Base-by-base conservation (phyloP, 2,113 vertebrate species). In the Piprites chloris region DNA sequence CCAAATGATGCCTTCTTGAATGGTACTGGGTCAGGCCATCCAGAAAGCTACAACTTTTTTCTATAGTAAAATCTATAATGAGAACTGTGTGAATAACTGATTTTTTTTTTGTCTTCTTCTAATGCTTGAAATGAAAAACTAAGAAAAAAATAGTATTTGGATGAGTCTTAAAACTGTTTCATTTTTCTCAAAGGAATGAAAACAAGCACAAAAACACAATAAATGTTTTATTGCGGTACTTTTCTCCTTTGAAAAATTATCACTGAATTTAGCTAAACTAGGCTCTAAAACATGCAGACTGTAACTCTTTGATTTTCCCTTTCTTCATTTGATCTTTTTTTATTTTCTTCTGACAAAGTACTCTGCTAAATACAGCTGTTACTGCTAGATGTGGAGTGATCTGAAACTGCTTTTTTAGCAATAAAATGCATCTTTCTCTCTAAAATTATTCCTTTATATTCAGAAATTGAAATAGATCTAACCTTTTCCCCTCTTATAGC, bases 241-340 rank as follows among this genome's bases (percentile, higher is more conserved):
- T 88, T 74, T 84, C 67, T 81, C 50, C 68, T 95, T 92, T 90
- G 86, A 95, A 96, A 95, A 95, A 95, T 84, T 86, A 92, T 92
- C 65, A 1, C 73, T 67, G 80, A 84, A 92, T 95, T 95, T 95
- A 96, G 79, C 90, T 90, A 92, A 92, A 93, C 55, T 86, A 84
- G 68, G 63, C 59, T 93, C 92, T 95, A 96, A 95, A 90, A 84
- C 55, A 84, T 42, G 37, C 55, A 81, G 80, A 80, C 59, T 74
- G 35, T 84, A 92, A 80, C 50, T 73, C 49, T 88, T 85, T 95
- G 91, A 86, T 96, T 93, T 92, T 63, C 72, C 27, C 22, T 86
- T 39, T 52, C 33, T 92, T 59, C 55, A 93, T 90, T 90, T 95
- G 72, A 93, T 93, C 59, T 56, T 80, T 74, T 90, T 95, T 92